Evolutionary conservation across 2,888 invertebrate species (phyloP), one percentile per base, ranked within the genome.

Genomic region (Apotomis turbidana): DNA sequence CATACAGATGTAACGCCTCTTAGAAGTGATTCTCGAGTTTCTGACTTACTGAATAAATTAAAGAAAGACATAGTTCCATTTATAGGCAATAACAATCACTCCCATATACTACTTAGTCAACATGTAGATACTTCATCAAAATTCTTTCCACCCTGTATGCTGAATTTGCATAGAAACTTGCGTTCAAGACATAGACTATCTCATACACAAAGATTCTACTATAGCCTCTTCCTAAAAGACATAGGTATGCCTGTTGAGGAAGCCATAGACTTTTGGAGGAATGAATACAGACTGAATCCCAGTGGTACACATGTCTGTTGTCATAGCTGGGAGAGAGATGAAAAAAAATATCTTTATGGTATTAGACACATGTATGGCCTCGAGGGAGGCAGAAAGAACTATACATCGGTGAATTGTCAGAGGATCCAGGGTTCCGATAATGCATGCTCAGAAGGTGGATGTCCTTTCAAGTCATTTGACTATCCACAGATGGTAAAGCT

Each of bases 321-420:
- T 27, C 96, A 96, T 78, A 91, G 88, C 76, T 96, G 96, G 96
- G 91, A 94, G 66, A 91, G 90, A 61, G 94, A 95, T 85, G 94
- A 94, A 76, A 94, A 93, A 41, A 95, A 95, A 78, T 96, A 95
- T 83, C 82, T 94, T 4, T 96, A 96, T 86, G 95, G 95, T 71
- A 95, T 96, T 66, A 90, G 96, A 74, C 96, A 96, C 80, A 89
- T 96, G 86, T 96, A 96, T 89, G 96, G 96, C 0, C 86, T 96
- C 63, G 96, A 96, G 87, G 96, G 96, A 4, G 88, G 93, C n/a
- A 90, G 94, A 76, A 95, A 92, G 78, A 94, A 91, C 78, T 96
- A 96, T 78, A 85, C 87, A 58, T 94, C 95, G 13, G 94, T 95
- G 57, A 94, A 90, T 75, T 96, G 96, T 80, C 79, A 86, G 15